Conservation (phyloP, 2,113 vertebrate species). For the Poecile atricapillus region DNA sequence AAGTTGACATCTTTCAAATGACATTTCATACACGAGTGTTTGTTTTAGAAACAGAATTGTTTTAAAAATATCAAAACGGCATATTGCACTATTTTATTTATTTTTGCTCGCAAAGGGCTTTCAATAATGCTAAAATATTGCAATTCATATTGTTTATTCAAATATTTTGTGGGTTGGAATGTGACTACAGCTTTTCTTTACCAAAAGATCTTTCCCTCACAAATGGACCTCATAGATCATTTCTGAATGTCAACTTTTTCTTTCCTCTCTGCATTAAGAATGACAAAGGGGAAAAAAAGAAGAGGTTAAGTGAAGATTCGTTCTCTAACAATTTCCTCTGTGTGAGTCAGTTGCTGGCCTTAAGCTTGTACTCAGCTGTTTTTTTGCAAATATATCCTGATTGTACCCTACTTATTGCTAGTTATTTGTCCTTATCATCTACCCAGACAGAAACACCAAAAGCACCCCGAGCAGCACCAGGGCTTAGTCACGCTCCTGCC, state of each 20-base stretch:
- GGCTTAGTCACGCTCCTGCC: neutral
- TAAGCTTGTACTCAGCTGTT: neutral
- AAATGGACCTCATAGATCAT: neutral
- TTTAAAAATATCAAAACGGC: neutral
- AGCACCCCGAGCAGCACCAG: neutral
- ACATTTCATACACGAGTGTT: neutral
- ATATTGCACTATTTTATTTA: neutral
- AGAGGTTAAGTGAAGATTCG: neutral
- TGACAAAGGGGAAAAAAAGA: neutral
- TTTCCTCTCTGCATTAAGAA: neutral
- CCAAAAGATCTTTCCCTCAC: neutral
- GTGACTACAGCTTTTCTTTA: neutral
- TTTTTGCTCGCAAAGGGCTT: constrained; percentile 10
- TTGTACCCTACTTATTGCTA: neutral
- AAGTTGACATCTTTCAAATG: neutral
- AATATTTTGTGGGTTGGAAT: neutral
- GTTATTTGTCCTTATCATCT: neutral
- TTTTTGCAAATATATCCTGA: neutral
- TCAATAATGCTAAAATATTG: neutral
- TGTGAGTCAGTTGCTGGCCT: neutral
- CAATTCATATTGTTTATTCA: neutral
- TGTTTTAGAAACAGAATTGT: neutral
- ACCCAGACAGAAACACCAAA: neutral
- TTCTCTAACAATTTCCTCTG: neutral
- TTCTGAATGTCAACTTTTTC: neutral